Conservation (phyloP, 2,888 invertebrate species). For the Platycheirus rosarum region DNA sequence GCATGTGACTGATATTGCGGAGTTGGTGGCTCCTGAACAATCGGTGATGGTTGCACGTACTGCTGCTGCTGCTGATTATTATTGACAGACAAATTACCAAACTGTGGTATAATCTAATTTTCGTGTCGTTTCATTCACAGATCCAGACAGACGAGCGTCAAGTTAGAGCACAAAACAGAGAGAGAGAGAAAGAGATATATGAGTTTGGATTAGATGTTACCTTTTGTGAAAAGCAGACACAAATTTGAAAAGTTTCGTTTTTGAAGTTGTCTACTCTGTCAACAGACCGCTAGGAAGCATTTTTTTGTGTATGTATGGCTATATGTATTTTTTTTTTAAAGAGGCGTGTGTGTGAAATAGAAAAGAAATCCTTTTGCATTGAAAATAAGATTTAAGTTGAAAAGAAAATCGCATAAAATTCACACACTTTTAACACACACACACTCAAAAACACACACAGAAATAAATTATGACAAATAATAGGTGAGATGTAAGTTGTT, state of each 20-base stretch:
- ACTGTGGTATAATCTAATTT: constrained; percentile 79
- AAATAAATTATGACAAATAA: constrained; percentile 1
- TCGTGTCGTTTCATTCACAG: constrained; percentile 1
- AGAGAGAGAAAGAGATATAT: constrained; percentile 23
- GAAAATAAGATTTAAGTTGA: constrained; percentile 13
- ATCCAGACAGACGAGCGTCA: constrained; percentile 22
- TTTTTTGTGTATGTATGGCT: too few species aligned
- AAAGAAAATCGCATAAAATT: constrained; percentile 40
- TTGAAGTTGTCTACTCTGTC: constrained; percentile 61
- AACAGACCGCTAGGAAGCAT: constrained; percentile 59
- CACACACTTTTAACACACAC: constrained; percentile 46
- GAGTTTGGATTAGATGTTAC: constrained; percentile 40
- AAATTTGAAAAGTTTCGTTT: constrained; percentile 35
- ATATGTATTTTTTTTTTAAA: constrained; percentile 45
- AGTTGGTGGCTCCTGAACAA: constrained; percentile 81
- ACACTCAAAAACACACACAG: constrained; percentile 31
- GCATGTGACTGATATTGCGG: constrained; percentile 78
- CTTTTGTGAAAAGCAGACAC: constrained; percentile 29
- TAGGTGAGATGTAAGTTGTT: background rate
- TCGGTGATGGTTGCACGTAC: constrained; percentile 80
- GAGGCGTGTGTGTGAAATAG: constrained; percentile 49
- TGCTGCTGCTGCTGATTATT: constrained; percentile 78
- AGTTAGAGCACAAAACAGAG: background rate
- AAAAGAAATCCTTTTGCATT: constrained; percentile 36
- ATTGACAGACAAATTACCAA: constrained; percentile 79